Percentiles rank a stretch among this genome's conserved stretches.
Evolutionary conservation across 2,888 invertebrate genomes (phyloP).

Genomic region (Acrobasis suavella): DNA sequence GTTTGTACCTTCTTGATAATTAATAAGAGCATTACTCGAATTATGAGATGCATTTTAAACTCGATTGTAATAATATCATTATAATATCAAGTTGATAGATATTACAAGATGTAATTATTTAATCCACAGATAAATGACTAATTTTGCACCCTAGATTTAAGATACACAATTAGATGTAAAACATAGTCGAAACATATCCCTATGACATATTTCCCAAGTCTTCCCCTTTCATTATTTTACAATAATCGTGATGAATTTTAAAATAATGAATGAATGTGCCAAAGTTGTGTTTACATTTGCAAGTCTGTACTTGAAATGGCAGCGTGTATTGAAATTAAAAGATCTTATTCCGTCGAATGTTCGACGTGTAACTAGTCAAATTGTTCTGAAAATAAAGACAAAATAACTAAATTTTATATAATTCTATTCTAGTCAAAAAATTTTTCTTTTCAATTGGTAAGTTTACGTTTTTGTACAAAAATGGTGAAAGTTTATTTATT

Average conservation of each 20-base stretch:
- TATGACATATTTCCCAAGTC: slow-evolving; percentile 67
- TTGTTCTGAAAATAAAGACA: slow-evolving; percentile 65
- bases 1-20: slow-evolving; percentile 34
- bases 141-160: slow-evolving; percentile 77
- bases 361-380: slow-evolving; percentile 75
- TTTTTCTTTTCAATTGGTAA: slow-evolving; percentile 60
- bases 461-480: slow-evolving; percentile 47
- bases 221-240: slow-evolving; percentile 79
- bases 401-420: slow-evolving; percentile 50
- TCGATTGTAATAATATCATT: slow-evolving; percentile 24
- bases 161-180: slow-evolving; percentile 59
- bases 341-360: slow-evolving; percentile 50
- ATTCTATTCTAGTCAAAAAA: slow-evolving; percentile 75
- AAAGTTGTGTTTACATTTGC: slow-evolving; percentile 67
- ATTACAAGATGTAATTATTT: slow-evolving; percentile 44
- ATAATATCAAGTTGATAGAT: slow-evolving; percentile 38
- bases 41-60: slow-evolving; percentile 32
- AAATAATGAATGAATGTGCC: slow-evolving; percentile 70
- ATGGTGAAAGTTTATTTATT: slow-evolving; percentile 49
- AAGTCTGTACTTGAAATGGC: slow-evolving; percentile 48
- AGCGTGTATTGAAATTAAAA: slow-evolving; percentile 44
- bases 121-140: slow-evolving; percentile 64
- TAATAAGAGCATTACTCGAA: slow-evolving; percentile 34
- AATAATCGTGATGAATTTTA: slow-evolving; percentile 47
- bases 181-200: slow-evolving; percentile 73